Evolutionary conservation across 2,888 invertebrate genomes (phyloP), one percentile per base, ranked within the genome.

Genomic region (Orthosia incerta): DNA sequence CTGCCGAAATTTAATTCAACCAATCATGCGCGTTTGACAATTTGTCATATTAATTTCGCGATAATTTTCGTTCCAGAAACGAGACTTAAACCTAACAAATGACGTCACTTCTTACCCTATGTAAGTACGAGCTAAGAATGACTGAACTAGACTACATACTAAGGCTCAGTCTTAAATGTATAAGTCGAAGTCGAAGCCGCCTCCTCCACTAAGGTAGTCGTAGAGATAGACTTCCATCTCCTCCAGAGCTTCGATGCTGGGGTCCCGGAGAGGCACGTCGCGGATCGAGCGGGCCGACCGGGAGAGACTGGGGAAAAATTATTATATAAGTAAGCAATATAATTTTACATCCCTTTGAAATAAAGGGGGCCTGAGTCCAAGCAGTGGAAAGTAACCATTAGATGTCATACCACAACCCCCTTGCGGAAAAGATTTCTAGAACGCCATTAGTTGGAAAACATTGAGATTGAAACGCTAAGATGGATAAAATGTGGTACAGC

Each of bases 181-280:
- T 15, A 95, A 86, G 77, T 97, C 97, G 67, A 97, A 94, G 86
- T 97, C 97, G 73, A 97, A 94, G 18, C 96, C 96, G 76, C 96
- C 97, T 45, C 95, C 96, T 9, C 97, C 97, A 81, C 97, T 97
- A 71, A 97, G 95, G 91, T 97, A 97, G 89, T 97, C 97, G 89
- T 97, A 97, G 71, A 97, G 94, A 78, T 97, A 97, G 3, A 97
- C 95, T 2, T 97, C 97, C 93, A 97, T 95, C 76, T 97, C 97
- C 74, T 97, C 97, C 1, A 97, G 90, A 13, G 97, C 97, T 53
- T 96, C 95, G 68, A 91, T 93, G 87, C 93, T 93, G 51, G 92
- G 96, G 88, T 95, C 95, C 45, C 90, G 90, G n/a, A 93, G 86
- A 0, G 92, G 91, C 11, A 93, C 91, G 26, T 93, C 91, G 80